These are phyloP conservation scores for Galerucella nymphaeae DNA, from an alignment of 2,888 invertebrate genomes.

Conservation along the genomic window DNA sequence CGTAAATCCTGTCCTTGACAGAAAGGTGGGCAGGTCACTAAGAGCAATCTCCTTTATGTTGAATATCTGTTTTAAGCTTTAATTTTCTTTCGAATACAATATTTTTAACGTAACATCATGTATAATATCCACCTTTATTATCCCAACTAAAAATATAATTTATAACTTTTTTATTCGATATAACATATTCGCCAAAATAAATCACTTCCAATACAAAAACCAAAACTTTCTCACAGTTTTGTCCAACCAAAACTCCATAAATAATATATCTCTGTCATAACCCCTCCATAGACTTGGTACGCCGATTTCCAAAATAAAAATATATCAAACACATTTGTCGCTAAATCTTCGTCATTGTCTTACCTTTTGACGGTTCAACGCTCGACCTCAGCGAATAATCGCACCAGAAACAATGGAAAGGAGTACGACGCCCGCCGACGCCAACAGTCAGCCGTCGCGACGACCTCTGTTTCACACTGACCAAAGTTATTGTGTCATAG, in stretches of 20 bases:
- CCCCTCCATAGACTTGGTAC: background rate
- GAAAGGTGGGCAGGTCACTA: too few relatives aligned
- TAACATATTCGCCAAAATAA: conserved; percentile 10
- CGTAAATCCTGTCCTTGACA: too few relatives aligned
- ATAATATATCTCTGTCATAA: conserved; percentile 11
- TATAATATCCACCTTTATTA: background rate
- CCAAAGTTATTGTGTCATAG: conserved; percentile 39
- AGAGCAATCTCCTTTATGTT: too few relatives aligned
- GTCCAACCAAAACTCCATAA: conserved; percentile 13
- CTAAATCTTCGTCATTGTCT: conserved; percentile 25
- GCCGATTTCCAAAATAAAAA: conserved; percentile 12
- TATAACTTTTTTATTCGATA: background rate
- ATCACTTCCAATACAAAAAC: conserved; percentile 16
- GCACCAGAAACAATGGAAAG: conserved; percentile 34
- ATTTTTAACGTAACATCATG: background rate
- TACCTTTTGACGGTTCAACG: conserved; percentile 32
- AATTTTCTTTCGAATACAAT: background rate
- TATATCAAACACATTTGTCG: conserved; percentile 19
- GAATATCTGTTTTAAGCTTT: too few relatives aligned
- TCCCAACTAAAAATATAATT: background rate
- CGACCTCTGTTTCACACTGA: conserved; percentile 34
- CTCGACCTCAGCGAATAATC: conserved; percentile 29
- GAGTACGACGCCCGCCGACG: conserved; percentile 31
- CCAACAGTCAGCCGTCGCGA: conserved; percentile 33
- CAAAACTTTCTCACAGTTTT: conserved; percentile 3